Percentiles rank a stretch among this genome's conserved stretches.
Conservation (phyloP, 2,113 vertebrate species). For the Microtus ochrogaster region DNA sequence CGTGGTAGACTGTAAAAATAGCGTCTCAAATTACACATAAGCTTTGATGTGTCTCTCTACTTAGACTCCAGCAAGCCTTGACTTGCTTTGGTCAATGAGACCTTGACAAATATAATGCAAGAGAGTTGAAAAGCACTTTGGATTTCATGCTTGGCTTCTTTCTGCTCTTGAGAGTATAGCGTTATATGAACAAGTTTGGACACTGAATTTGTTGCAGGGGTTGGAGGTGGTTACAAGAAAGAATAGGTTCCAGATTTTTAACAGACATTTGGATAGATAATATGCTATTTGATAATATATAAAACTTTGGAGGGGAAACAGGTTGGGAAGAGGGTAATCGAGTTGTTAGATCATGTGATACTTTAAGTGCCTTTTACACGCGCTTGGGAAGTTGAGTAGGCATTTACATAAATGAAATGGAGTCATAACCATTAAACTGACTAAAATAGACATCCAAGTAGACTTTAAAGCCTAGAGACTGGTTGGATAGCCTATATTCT, state of each 20-base stretch:
- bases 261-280: neutral
- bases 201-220: constrained; percentile 18
- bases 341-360: neutral
- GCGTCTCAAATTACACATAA: neutral
- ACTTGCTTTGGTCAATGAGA: neutral
- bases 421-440: neutral
- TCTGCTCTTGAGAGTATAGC: neutral
- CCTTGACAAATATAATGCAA: neutral
- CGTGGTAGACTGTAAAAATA: neutral
- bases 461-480: neutral
- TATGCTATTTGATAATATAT: neutral
- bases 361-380: neutral
- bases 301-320: neutral
- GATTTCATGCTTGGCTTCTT: neutral
- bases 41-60: neutral
- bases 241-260: neutral
- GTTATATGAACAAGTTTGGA: neutral
- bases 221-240: neutral
- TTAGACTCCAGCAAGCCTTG: neutral
- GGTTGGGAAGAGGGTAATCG: neutral
- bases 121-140: neutral
- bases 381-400: neutral
- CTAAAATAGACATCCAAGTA: neutral
- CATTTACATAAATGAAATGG: neutral
- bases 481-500: neutral